Conservation (phyloP, 2,113 vertebrate species). For the Poeciliopsis turrubarensis region DNA sequence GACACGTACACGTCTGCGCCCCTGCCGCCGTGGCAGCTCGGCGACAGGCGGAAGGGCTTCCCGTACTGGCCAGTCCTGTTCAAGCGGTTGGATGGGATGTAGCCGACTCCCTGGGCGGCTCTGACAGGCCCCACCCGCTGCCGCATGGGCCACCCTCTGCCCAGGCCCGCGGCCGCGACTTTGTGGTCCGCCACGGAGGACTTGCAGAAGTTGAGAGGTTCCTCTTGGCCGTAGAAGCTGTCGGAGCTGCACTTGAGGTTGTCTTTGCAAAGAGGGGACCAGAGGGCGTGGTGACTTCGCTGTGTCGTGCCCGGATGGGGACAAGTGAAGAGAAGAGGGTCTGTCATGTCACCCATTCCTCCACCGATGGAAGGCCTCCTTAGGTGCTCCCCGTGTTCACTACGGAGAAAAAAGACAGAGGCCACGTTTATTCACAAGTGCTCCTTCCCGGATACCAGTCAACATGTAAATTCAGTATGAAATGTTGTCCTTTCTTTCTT, state of each 20-base stretch:
- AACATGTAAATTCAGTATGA: not conserved
- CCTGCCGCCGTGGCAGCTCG: slow-evolving; percentile 74
- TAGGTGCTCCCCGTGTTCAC: slow-evolving; percentile 73
- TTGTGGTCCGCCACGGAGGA: slow-evolving; percentile 77
- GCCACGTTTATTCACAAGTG: slow-evolving; percentile 7
- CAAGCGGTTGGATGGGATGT: slow-evolving; percentile 68
- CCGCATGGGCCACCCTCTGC: slow-evolving; percentile 74
- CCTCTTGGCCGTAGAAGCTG: slow-evolving; percentile 76
- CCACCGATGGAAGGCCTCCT: slow-evolving; percentile 65
- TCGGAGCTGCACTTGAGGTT: slow-evolving; percentile 78
- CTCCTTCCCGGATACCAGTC: not conserved
- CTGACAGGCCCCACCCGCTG: slow-evolving; percentile 69
- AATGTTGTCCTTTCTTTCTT: not conserved
- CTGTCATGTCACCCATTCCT: slow-evolving; percentile 76
- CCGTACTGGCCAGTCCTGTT: slow-evolving; percentile 77
- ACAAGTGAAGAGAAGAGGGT: slow-evolving; percentile 74
- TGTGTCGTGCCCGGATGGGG: slow-evolving; percentile 74
- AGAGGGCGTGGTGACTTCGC: slow-evolving; percentile 78
- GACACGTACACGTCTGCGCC: slow-evolving; percentile 73
- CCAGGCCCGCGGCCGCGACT: slow-evolving; percentile 62
- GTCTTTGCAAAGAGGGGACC: slow-evolving; percentile 81
- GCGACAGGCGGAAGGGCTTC: slow-evolving; percentile 78
- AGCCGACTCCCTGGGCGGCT: slow-evolving; percentile 62
- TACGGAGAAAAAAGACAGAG: slow-evolving; percentile 29
- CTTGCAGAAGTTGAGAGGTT: slow-evolving; percentile 78